A percentile compares a stretch with the other conserved stretches of the same genome.
Evolutionary conservation across 2,888 invertebrate species (phyloP).

Genomic region (Cylindroiulus punctatus): DNA sequence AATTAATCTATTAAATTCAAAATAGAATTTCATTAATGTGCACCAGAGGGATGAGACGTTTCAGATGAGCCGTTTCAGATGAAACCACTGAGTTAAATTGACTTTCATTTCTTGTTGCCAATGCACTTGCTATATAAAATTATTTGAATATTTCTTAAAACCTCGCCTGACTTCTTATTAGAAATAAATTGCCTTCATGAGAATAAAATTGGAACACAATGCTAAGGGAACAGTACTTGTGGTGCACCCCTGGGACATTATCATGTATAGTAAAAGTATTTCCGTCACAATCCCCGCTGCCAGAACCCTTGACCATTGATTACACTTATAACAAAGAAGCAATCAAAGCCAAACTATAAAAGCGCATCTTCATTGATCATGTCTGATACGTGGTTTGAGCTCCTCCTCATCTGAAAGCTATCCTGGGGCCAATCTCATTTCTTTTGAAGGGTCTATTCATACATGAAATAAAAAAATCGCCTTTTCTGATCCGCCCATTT

Average conservation of each 20-base stretch:
- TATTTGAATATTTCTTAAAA: no score
- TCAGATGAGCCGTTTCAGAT: no score
- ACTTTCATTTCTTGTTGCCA: no score
- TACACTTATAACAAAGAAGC: slow-evolving; percentile 23
- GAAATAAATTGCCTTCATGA: no score
- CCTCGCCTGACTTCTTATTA: no score
- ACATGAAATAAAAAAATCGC: background rate
- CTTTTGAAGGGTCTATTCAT: background rate
- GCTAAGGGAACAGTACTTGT: background rate
- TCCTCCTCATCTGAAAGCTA: background rate
- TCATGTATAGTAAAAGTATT: background rate
- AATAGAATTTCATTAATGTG: no score
- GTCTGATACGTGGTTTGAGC: background rate
- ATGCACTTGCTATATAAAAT: no score
- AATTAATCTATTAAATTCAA: no score
- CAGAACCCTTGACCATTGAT: slow-evolving; percentile 21
- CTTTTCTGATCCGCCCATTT: no score
- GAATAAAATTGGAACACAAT: background rate
- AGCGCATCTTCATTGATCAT: slow-evolving; percentile 12
- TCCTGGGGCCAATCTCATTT: background rate
- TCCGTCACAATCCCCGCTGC: background rate
- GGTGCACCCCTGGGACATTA: background rate
- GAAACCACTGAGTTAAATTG: no score
- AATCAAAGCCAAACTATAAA: slow-evolving; percentile 28
- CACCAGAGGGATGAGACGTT: no score